These are phyloP conservation scores for Apis cerana DNA, from an alignment of 1,140 invertebrate genomes.

Conservation along the genomic window DNA sequence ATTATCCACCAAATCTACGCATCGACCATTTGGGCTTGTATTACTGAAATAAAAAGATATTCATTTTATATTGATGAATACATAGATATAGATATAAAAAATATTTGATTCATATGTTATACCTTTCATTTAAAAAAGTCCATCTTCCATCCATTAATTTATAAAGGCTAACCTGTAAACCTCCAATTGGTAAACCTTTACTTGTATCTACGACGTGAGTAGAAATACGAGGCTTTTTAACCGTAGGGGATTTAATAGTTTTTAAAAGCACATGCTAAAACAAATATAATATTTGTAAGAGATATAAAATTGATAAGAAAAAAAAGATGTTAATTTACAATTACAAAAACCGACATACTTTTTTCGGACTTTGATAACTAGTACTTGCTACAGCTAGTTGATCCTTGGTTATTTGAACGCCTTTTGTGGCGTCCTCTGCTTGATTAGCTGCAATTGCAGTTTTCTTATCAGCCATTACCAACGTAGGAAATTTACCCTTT, in stretches of 20 bases:
- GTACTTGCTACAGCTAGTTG: constrained; percentile 42
- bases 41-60: constrained; percentile 74
- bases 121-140: constrained; percentile 84
- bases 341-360: constrained; percentile 26
- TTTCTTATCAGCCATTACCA: constrained; percentile 59
- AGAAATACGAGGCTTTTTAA: constrained; percentile 79
- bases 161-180: constrained; percentile 85
- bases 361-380: constrained; percentile 53
- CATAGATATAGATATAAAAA: constrained; percentile 7
- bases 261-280: constrained; percentile 48
- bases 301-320: no score
- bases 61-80: not conserved
- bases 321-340: not conserved
- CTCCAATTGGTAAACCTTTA: constrained; percentile 84
- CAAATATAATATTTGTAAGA: not conserved
- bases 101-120: constrained; percentile 31
- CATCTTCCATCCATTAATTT: constrained; percentile 84
- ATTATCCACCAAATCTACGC: constrained; percentile 83
- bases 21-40: constrained; percentile 86
- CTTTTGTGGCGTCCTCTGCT: constrained; percentile 38
- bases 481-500: constrained; percentile 65
- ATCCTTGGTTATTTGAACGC: constrained; percentile 21
- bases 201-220: constrained; percentile 87
- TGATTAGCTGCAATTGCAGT: constrained; percentile 22
- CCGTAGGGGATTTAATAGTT: constrained; percentile 13